Evolutionary conservation across 2,797 vertebrate genomes (phyloP), one percentile per base, ranked within the genome.

Genomic region (Spondyliosoma cantharus): DNA sequence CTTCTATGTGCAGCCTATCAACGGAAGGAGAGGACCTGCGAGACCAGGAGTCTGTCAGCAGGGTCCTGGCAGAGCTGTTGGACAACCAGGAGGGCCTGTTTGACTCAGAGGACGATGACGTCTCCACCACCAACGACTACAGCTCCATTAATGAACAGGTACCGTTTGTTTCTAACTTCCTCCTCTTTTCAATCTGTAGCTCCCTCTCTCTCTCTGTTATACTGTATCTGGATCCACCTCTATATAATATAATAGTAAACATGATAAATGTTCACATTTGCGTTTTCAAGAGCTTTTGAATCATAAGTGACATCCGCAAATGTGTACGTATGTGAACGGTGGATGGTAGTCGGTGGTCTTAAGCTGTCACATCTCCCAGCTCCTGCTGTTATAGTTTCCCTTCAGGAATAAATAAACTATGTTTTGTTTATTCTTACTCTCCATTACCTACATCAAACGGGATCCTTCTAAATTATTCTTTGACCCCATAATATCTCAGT

Each of bases 131-230:
- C 68, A 98, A 99, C 81, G 97, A 98, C 94, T 96, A 97, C 93
- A 98, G 97, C 95, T 98, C 97, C 85, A 96, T 97, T 93, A 99
- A 97, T 50, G 97, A 98, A 82, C 97, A 98, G 96, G 97, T 98
- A 89, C 7, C 29, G n/a, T 27, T 27, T 29, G 7, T 7, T 5
- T 46, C 52, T 3, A 22, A 24, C 9, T 13, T 20, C 43, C 22
- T 46, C 4, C 5, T 29, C 32, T 15, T 25, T 7, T 62, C 43
- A 27, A 5, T 75, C 37, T 22, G 3, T 62, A 9, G 7, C 15
- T 9, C 3, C 37, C 9, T 11, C 8, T 43, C 0, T 2, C 16
- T 12, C 17, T n/a, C n/a, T 24, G n/a, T 45, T 17, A 7, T 32
- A 3, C 22, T 59, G 7, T 37, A 11, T 37, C 9, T 37, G 37